Percentiles rank a stretch among this genome's conserved stretches.
Conservation (phyloP, 2,113 vertebrate species). For the Coreoperca whiteheadi region DNA sequence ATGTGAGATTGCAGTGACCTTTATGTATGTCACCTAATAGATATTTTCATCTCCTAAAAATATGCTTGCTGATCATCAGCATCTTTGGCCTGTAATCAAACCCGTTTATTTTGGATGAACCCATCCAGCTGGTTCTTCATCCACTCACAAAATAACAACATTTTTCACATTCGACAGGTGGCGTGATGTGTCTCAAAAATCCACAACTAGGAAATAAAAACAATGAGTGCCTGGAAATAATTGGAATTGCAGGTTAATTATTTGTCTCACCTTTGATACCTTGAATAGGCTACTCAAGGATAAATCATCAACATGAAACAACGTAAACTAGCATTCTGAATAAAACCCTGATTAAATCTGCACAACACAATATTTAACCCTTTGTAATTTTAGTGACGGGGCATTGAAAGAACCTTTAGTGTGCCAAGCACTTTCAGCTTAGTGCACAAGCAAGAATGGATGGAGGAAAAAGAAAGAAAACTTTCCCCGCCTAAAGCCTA, state of each 20-base stretch:
- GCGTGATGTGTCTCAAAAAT: neutral
- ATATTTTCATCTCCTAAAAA: slow-evolving; percentile 4
- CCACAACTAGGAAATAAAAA: neutral
- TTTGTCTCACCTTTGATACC: slow-evolving; percentile 29
- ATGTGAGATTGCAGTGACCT: neutral
- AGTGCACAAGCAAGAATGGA: neutral
- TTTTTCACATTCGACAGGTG: slow-evolving; percentile 16
- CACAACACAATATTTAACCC: neutral
- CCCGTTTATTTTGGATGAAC: slow-evolving; percentile 19
- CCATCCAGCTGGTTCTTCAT: slow-evolving; percentile 12
- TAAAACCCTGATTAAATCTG: neutral
- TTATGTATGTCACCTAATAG: slow-evolving; percentile 1
- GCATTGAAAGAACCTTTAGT: neutral
- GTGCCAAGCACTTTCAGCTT: neutral
- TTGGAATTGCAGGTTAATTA: slow-evolving; percentile 28
- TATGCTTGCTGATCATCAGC: neutral
- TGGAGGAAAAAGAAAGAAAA: slow-evolving; percentile 4
- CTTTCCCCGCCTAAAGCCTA: neutral
- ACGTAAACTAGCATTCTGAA: neutral
- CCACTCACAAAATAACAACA: slow-evolving; percentile 22
- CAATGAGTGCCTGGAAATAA: neutral
- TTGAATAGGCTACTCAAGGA: neutral
- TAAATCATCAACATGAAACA: slow-evolving; percentile 23
- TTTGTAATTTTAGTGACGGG: neutral
- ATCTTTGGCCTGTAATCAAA: slow-evolving; percentile 12